Evolutionary conservation across 2,113 vertebrate genomes (phyloP).

Genomic region (Pipa parva): DNA sequence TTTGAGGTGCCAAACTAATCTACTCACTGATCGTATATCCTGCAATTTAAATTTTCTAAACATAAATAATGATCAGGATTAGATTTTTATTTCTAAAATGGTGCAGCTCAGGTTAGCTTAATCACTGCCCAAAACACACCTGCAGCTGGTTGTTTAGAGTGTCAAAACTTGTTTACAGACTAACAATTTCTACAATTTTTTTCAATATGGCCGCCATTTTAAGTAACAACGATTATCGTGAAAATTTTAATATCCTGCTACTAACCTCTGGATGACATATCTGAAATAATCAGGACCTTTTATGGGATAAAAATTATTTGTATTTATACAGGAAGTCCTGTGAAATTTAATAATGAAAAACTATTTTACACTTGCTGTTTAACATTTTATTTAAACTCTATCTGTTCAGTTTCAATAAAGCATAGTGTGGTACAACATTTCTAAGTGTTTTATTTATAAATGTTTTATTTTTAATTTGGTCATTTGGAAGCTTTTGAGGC

Average conservation of each 20-base stretch:
- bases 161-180: constrained; percentile 62
- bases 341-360: constrained; percentile 59
- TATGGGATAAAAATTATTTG: constrained; percentile 69
- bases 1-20: constrained; percentile 66
- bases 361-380: constrained; percentile 71
- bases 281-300: constrained; percentile 67
- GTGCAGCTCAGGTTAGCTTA: constrained; percentile 63
- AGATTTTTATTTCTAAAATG: constrained; percentile 58
- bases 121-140: constrained; percentile 64
- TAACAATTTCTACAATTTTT: constrained; percentile 75
- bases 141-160: constrained; percentile 60
- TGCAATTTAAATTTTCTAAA: no score
- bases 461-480: background rate
- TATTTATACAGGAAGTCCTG: constrained; percentile 66
- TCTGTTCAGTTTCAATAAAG: constrained; percentile 87
- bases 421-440: constrained; percentile 68
- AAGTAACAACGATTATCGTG: constrained; percentile 66
- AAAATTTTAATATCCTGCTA: constrained; percentile 68
- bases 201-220: constrained; percentile 69
- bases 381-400: constrained; percentile 71
- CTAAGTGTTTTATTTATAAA: background rate
- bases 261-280: constrained; percentile 65
- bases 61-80: constrained; percentile 50
- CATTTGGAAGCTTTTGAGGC: no score
- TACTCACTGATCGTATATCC: constrained; percentile 58